These are phyloP conservation scores for Cryptosula pallasiana DNA, from an alignment of 2,888 invertebrate species.

Conservation along the genomic window DNA sequence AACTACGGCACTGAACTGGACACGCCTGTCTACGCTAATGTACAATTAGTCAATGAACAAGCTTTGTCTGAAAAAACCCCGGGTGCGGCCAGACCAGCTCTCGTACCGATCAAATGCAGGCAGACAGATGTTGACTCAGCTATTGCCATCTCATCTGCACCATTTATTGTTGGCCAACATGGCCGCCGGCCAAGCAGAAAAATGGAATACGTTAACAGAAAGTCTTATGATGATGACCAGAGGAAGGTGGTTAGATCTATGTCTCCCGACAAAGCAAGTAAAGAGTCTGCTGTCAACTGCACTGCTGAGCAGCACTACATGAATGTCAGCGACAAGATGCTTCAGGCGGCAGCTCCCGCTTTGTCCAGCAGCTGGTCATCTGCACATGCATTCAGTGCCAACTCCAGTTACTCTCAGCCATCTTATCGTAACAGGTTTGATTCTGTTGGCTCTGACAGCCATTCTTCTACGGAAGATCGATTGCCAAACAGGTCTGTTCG, in stretches of 20 bases:
- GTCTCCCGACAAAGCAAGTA: background rate
- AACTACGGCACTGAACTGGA: background rate
- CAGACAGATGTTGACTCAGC: background rate
- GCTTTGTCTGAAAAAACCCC: background rate
- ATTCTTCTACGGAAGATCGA: background rate
- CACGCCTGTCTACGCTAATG: background rate
- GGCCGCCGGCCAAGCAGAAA: background rate
- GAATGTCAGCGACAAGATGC: background rate
- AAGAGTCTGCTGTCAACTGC: too few relatives aligned
- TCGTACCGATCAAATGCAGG: background rate
- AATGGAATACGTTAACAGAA: slow-evolving; percentile 10
- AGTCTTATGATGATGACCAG: background rate
- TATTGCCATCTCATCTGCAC: background rate
- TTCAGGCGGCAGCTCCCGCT: background rate
- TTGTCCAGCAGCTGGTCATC: background rate
- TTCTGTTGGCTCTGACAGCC: too few relatives aligned
- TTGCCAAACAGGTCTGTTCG: background rate
- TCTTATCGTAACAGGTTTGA: too few relatives aligned
- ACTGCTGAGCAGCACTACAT: too few relatives aligned
- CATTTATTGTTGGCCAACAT: background rate
- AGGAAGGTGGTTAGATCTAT: background rate
- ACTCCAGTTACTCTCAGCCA: too few relatives aligned
- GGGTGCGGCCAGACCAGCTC: background rate
- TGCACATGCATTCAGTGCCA: too few relatives aligned
- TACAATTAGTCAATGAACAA: background rate